Evolutionary conservation across 2,888 invertebrate genomes (phyloP).

Genomic region (Temnothorax ravouxi): DNA sequence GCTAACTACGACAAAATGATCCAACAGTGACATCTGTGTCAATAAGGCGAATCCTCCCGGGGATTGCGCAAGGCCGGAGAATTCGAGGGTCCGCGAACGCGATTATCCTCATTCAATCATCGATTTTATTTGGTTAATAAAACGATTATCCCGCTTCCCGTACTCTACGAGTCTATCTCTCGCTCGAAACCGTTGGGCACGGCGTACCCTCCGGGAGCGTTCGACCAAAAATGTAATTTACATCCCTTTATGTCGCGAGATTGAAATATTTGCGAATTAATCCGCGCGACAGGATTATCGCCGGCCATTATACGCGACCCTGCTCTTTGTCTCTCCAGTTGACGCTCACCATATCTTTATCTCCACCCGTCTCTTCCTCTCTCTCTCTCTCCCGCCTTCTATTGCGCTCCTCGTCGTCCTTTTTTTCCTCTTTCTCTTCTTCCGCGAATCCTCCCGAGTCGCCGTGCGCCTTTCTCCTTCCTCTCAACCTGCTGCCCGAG

Average conservation of each 20-base stretch:
- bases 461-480: conserved; percentile 62
- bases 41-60: conserved; percentile 83
- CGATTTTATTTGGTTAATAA: conserved; percentile 86
- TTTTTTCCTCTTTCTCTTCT: conserved; percentile 65
- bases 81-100: conserved; percentile 75
- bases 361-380: conserved; percentile 17
- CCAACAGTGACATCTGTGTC: conserved; percentile 84
- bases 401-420: conserved; percentile 41
- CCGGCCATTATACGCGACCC: conserved; percentile 79
- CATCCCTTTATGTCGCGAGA: conserved; percentile 86
- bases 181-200: conserved; percentile 70
- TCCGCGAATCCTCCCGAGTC: conserved; percentile 64
- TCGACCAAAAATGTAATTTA: conserved; percentile 86
- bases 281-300: conserved; percentile 84
- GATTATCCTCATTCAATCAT: conserved; percentile 84
- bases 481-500: conserved; percentile 50
- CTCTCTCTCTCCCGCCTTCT: conserved; percentile 36
- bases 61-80: conserved; percentile 66
- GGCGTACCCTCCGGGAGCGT: conserved; percentile 78
- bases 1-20: conserved; percentile 81
- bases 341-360: conserved; percentile 42
- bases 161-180: conserved; percentile 68
- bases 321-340: conserved; percentile 67
- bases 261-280: conserved; percentile 86
- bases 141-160: conserved; percentile 82